A percentile compares a stretch with the other conserved stretches of the same genome.
These are phyloP conservation scores for Halcyon chelicuti DNA, from an alignment of 2,797 vertebrate species.

Conservation along the genomic window DNA sequence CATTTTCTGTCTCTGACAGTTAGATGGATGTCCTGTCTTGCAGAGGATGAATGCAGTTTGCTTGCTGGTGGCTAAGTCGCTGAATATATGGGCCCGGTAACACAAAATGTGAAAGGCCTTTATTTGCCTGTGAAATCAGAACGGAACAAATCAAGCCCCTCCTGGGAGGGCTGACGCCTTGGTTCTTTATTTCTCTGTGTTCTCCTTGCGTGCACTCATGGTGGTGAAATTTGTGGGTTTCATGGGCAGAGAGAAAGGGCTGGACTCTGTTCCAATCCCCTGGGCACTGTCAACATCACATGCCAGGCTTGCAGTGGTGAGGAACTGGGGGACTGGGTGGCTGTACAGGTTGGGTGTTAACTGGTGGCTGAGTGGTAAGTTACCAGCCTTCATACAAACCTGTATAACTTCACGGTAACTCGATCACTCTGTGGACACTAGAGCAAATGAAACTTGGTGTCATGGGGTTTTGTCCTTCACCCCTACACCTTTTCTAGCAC, in stretches of 20 bases:
- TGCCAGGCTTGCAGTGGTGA: not conserved
- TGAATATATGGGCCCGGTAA: rapidly evolving
- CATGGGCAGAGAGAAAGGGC: not conserved
- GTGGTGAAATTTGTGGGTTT: not conserved
- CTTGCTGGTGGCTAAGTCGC: rapidly evolving
- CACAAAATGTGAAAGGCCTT: too few species aligned
- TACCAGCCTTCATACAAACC: not conserved
- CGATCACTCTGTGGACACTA: not conserved
- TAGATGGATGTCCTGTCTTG: not conserved
- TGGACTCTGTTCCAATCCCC: not conserved
- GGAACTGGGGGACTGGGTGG: not conserved
- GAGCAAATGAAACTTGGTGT: not conserved
- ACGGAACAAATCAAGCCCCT: not conserved
- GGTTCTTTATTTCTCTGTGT: not conserved
- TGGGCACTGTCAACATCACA: not conserved
- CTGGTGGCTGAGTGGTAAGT: not conserved
- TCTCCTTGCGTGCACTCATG: rapidly evolving
- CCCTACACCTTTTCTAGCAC: not conserved
- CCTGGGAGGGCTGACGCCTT: too few species aligned
- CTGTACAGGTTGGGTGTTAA: not conserved
- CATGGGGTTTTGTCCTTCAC: not conserved
- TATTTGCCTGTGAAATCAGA: not conserved
- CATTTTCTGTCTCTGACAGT: not conserved
- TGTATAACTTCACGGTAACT: not conserved
- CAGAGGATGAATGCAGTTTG: not conserved